phyloP scores from a whole-genome alignment of 1,140 invertebrate species.

The Cryptotermes secundus region DNA sequence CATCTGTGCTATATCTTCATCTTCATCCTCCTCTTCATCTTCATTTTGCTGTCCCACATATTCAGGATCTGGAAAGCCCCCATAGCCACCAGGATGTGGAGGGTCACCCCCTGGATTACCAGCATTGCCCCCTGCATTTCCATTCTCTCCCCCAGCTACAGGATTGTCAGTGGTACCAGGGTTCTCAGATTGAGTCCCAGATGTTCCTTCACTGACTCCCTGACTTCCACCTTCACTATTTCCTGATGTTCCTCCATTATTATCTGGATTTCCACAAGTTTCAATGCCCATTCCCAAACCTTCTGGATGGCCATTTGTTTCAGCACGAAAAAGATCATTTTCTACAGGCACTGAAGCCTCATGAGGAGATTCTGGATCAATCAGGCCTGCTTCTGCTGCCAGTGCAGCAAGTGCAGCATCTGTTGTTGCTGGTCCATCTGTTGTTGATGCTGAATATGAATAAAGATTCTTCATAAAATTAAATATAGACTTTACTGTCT shows the following conservation, averaged over 20 bases:
- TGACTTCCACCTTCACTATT: not conserved
- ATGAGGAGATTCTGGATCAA: conserved; percentile 49
- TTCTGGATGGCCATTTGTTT: not conserved
- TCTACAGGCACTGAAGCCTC: not conserved
- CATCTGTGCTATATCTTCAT: conserved; percentile 16
- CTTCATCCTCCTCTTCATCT: conserved; percentile 25
- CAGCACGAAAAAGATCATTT: not conserved
- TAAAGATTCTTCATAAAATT: not conserved
- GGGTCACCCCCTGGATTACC: not conserved
- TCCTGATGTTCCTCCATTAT: not conserved
- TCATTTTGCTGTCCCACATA: conserved; percentile 21
- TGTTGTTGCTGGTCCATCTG: conserved; percentile 62
- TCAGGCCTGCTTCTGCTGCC: conserved; percentile 64
- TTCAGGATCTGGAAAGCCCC: conserved; percentile 16
- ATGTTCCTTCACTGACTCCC: not conserved
- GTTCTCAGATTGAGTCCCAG: not conserved
- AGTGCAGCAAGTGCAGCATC: conserved; percentile 64
- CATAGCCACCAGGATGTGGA: conserved; percentile 20
- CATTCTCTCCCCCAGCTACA: not conserved
- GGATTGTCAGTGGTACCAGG: not conserved
- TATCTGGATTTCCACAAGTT: not conserved
- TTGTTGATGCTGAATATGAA: conserved; percentile 43
- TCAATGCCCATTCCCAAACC: not conserved
- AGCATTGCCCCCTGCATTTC: not conserved
- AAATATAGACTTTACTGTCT: too few relatives aligned